Evolutionary conservation across 2,113 vertebrate genomes (phyloP).

Genomic region (Eira barbara): DNA sequence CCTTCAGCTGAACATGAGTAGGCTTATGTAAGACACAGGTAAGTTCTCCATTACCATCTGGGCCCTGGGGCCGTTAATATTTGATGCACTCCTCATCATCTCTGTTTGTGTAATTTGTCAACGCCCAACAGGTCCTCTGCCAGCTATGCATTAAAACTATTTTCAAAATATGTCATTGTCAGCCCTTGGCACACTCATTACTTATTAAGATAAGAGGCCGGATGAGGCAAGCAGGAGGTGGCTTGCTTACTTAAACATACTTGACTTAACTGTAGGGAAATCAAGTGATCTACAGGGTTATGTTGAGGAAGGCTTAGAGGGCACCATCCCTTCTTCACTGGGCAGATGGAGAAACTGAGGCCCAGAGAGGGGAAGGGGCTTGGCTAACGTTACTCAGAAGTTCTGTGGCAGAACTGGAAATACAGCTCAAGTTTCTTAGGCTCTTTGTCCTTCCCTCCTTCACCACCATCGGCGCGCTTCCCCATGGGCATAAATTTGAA

Average conservation of each 20-base stretch:
- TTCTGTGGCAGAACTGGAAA: not conserved
- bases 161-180: slow-evolving; percentile 99
- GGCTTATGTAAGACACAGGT: slow-evolving; percentile 81
- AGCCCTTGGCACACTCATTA: slow-evolving; percentile 99
- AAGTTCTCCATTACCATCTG: slow-evolving; percentile 83
- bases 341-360: slow-evolving; percentile 9
- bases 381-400: not conserved
- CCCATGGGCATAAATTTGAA: not conserved
- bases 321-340: rapidly evolving
- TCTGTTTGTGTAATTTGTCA: slow-evolving; percentile 96
- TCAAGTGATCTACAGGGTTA: not conserved
- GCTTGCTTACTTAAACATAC: slow-evolving; percentile 79
- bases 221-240: slow-evolving; percentile 91
- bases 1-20: not conserved
- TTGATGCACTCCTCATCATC: slow-evolving; percentile 93
- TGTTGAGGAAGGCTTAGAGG: too few relatives aligned
- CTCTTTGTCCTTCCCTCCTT: rapidly evolving
- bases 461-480: too few relatives aligned
- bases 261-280: slow-evolving; percentile 53
- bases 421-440: not conserved
- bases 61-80: slow-evolving; percentile 95
- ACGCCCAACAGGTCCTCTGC: slow-evolving; percentile 94
- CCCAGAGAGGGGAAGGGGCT: not conserved
- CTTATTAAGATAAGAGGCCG: slow-evolving; percentile 99
- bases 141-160: slow-evolving; percentile 99